Conservation (phyloP, 1,140 invertebrate genomes). For the Nylanderia fulva region DNA sequence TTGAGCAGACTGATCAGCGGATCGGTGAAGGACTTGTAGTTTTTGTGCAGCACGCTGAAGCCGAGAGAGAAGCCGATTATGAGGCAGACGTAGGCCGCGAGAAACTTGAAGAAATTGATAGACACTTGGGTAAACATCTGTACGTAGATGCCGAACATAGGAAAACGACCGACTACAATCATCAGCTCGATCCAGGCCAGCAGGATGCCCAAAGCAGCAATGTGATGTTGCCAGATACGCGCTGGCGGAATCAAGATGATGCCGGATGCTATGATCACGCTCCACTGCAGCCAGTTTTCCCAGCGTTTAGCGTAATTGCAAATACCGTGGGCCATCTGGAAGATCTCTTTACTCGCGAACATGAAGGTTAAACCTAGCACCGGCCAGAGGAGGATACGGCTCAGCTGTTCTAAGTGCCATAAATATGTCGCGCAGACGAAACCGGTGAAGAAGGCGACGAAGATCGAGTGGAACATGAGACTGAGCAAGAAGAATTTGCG, state of each 20-base stretch:
- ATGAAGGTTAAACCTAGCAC: constrained; percentile 87
- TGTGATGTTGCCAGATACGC: constrained; percentile 91
- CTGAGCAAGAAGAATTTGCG: constrained; percentile 94
- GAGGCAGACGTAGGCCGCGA: constrained; percentile 92
- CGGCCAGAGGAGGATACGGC: constrained; percentile 87
- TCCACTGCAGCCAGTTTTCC: constrained; percentile 94
- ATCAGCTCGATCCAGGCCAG: constrained; percentile 93
- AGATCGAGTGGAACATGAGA: constrained; percentile 91
- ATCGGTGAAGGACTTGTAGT: constrained; percentile 90
- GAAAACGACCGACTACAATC: constrained; percentile 94
- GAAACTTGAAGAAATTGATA: constrained; percentile 93
- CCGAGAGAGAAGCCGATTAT: constrained; percentile 92
- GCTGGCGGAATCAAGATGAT: constrained; percentile 81
- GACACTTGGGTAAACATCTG: constrained; percentile 95
- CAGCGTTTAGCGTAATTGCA: constrained; percentile 91
- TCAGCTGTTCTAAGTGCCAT: constrained; percentile 85
- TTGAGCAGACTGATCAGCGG: constrained; percentile 89
- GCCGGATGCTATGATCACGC: constrained; percentile 90
- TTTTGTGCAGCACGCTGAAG: constrained; percentile 92
- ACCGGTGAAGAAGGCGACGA: constrained; percentile 90
- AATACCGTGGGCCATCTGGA: constrained; percentile 90
- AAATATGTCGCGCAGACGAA: constrained; percentile 88
- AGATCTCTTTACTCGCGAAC: constrained; percentile 90
- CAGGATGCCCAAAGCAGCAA: constrained; percentile 92
- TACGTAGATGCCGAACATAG: constrained; percentile 93